Percentiles rank a stretch among this genome's conserved stretches.
Evolutionary conservation across 2,888 invertebrate genomes (phyloP).

Genomic region (Trichogramma dendrolimi): DNA sequence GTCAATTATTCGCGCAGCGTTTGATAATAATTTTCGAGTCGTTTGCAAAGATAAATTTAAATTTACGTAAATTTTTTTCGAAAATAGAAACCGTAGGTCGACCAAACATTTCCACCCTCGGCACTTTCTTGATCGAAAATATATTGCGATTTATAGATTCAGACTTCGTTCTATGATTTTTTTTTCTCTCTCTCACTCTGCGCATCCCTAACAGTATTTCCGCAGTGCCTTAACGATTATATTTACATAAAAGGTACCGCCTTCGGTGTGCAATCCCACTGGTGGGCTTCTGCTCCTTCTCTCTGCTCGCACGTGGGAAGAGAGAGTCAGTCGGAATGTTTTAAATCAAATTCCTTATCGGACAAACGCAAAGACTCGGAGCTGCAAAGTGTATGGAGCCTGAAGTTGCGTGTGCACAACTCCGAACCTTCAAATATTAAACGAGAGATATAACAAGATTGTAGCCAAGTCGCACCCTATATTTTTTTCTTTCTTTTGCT

Average conservation of each 20-base stretch:
- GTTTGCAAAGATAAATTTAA: not conserved
- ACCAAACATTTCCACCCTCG: no score
- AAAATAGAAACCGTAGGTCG: no score
- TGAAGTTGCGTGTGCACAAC: no score
- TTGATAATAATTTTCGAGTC: not conserved
- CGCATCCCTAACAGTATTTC: constrained; percentile 11
- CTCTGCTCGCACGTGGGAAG: not conserved
- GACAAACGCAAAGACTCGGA: constrained; percentile 34
- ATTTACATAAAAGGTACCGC: constrained; percentile 45
- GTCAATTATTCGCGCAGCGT: no score
- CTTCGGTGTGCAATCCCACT: constrained; percentile 26
- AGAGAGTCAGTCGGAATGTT: constrained; percentile 38
- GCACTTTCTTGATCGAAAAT: not conserved
- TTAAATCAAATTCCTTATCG: constrained; percentile 49
- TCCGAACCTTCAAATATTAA: no score
- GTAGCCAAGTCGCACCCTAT: no score
- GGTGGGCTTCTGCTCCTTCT: constrained; percentile 5
- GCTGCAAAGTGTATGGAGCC: no score
- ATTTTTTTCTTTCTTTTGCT: no score
- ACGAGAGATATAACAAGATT: no score
- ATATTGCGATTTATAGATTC: constrained; percentile 12
- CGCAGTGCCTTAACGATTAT: constrained; percentile 31
- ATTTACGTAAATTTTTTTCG: not conserved
- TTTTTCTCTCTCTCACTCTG: not conserved
- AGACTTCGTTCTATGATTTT: constrained; percentile 23